Percentiles rank a stretch among this genome's conserved stretches.
phyloP scores from a whole-genome alignment of 2,113 vertebrate genomes.

The Dasyornis broadbenti region DNA sequence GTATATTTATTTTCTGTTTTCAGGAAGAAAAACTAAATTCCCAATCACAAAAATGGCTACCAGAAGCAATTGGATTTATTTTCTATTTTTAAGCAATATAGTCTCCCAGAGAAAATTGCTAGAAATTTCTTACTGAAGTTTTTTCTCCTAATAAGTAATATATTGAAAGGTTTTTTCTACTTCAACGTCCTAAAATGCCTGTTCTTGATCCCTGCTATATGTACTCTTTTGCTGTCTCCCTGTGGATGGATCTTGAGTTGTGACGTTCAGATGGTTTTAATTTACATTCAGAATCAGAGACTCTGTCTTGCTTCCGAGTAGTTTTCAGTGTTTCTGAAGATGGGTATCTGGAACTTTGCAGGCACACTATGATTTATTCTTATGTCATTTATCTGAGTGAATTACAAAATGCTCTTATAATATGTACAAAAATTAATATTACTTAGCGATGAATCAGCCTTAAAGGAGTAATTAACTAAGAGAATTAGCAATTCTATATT shows the following conservation, averaged over 20 bases:
- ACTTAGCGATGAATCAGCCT: background rate
- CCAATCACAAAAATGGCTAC: background rate
- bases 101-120: background rate
- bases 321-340: background rate
- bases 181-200: background rate
- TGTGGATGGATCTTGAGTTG: background rate
- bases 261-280: background rate
- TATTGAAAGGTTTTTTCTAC: background rate
- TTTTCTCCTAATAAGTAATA: background rate
- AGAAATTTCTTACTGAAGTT: background rate
- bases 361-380: background rate
- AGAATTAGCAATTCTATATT: conserved; percentile 8
- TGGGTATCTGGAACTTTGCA: background rate
- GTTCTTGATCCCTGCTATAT: background rate
- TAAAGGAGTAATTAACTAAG: conserved; percentile 10
- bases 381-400: background rate
- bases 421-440: conserved; percentile 11
- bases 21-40: background rate
- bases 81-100: background rate
- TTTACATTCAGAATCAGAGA: background rate
- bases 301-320: background rate
- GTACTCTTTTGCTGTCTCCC: background rate
- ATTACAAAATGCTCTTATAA: background rate
- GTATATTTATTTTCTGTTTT: background rate
- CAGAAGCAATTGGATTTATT: background rate